Conservation (phyloP, 2,797 vertebrate genomes). For the Lophura swinhoii region DNA sequence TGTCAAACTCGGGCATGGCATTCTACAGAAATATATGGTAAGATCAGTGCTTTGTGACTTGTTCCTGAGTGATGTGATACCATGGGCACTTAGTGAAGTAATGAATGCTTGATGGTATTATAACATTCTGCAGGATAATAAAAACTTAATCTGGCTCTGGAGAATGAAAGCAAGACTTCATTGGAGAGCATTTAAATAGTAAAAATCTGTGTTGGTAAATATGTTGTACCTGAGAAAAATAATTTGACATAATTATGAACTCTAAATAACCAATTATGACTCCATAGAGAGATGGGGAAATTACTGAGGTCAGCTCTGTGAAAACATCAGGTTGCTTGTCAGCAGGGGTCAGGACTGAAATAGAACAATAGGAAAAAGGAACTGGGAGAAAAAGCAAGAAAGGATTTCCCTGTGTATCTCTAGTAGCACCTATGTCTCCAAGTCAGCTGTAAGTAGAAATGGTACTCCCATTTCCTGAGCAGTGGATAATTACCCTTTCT, state of each 20-base stretch:
- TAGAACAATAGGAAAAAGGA: background rate
- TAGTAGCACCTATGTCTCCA: background rate
- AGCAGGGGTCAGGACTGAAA: background rate
- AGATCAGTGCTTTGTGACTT: background rate
- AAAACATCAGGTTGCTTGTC: background rate
- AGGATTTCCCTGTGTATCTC: background rate
- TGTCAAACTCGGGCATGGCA: background rate
- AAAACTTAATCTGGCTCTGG: background rate
- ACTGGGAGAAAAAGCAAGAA: background rate
- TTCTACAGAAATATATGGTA: background rate
- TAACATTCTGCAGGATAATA: background rate
- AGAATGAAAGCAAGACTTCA: background rate
- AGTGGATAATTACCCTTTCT: rapidly evolving
- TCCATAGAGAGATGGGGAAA: background rate
- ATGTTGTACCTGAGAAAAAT: background rate
- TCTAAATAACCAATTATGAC: background rate
- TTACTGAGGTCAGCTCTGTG: background rate
- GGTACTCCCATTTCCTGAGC: background rate
- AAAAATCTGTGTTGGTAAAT: background rate
- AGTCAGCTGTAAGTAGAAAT: background rate
- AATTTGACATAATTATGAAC: background rate
- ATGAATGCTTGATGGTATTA: background rate
- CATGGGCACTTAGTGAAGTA: background rate
- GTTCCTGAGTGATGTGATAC: background rate
- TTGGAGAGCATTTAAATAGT: background rate